These are phyloP conservation scores for Gymnoscopelus braueri DNA, from an alignment of 2,797 vertebrate species.

Conservation along the genomic window DNA sequence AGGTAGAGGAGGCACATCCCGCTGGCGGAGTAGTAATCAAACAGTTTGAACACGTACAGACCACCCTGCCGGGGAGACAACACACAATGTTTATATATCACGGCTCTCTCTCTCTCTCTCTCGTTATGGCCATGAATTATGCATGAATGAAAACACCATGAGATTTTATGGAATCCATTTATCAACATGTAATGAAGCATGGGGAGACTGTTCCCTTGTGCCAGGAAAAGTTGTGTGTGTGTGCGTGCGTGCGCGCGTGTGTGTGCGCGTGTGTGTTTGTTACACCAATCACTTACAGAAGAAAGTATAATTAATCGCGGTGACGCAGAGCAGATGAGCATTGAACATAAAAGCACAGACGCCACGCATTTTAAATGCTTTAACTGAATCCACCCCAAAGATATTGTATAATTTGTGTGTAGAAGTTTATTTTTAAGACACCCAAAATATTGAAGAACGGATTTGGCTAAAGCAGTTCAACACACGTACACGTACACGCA, in stretches of 20 bases:
- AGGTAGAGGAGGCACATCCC: conserved; percentile 94
- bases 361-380: neutral
- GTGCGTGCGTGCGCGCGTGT: neutral
- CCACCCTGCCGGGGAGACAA: conserved; percentile 87
- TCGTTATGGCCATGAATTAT: conserved; percentile 38
- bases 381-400: conserved; percentile 64
- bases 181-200: conserved; percentile 46
- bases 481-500: conserved; percentile 24
- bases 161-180: conserved; percentile 45
- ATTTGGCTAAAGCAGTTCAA: conserved; percentile 32
- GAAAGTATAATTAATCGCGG: neutral
- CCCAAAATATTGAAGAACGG: too few species aligned
- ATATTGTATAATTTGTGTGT: too few species aligned
- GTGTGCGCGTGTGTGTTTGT: neutral
- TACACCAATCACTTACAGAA: too few species aligned
- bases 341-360: conserved; percentile 8
- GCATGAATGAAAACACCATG: conserved; percentile 35
- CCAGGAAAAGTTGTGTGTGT: neutral
- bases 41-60: conserved; percentile 93
- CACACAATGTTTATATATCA: conserved; percentile 19
- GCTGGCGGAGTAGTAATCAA: conserved; percentile 95
- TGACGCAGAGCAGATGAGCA: neutral
- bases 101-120: conserved; percentile 10
- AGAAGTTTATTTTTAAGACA: too few species aligned
- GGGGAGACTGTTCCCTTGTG: neutral